Evolutionary conservation across 2,888 invertebrate genomes (phyloP).

Genomic region (Philereme transversata): DNA sequence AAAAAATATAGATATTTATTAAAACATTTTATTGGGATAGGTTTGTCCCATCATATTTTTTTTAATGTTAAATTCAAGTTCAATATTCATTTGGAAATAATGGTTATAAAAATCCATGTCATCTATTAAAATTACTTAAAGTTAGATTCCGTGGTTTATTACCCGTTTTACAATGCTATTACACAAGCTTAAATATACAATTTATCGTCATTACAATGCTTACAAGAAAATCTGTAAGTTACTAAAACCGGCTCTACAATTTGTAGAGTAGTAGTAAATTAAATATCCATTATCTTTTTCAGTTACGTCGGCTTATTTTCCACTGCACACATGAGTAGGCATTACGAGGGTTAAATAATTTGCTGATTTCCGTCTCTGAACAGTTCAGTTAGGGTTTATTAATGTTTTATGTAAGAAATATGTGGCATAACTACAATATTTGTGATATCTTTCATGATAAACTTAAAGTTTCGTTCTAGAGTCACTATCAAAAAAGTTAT

Average conservation of each 20-base stretch:
- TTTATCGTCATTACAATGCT: neutral
- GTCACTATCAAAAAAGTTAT: too few relatives aligned
- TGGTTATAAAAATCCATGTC: too few relatives aligned
- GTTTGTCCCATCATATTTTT: too few relatives aligned
- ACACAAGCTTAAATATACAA: neutral
- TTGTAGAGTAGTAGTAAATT: conserved; percentile 13
- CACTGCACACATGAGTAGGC: conserved; percentile 38
- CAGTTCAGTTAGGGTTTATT: neutral
- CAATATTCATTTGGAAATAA: too few relatives aligned
- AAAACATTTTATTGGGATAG: too few relatives aligned
- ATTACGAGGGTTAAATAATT: conserved; percentile 30
- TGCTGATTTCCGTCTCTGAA: conserved; percentile 17
- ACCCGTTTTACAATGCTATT: too few relatives aligned
- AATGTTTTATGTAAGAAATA: conserved; percentile 8
- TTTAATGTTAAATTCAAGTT: too few relatives aligned
- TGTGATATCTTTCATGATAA: too few relatives aligned
- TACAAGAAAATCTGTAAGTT: neutral
- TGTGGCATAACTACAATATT: neutral
- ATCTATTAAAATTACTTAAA: too few relatives aligned
- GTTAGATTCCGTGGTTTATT: too few relatives aligned
- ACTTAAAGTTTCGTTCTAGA: too few relatives aligned
- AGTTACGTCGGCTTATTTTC: conserved; percentile 29
- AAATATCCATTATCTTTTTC: conserved; percentile 27
- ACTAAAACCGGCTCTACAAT: conserved; percentile 8
- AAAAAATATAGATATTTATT: too few relatives aligned